phyloP scores from a whole-genome alignment of 2,888 invertebrate species.

The Muschampia plurimacula region DNA sequence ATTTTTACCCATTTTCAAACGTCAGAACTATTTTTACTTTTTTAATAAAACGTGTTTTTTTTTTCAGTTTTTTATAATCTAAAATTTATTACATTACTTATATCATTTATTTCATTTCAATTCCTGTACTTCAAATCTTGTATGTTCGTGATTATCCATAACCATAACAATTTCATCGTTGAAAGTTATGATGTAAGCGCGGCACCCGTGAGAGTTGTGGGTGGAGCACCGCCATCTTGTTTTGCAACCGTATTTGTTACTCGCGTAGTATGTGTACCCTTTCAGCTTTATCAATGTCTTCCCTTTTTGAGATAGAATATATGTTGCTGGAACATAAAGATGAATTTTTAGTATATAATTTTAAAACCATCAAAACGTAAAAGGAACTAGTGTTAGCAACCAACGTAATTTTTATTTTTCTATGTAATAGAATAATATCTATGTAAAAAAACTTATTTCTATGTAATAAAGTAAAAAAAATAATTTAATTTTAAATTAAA shows the following conservation, averaged over 20 bases:
- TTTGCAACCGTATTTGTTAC: conserved; percentile 27
- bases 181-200: conserved; percentile 38
- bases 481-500: too few relatives aligned
- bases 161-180: conserved; percentile 40
- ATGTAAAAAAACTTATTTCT: too few relatives aligned
- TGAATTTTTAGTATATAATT: background rate
- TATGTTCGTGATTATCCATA: conserved; percentile 31
- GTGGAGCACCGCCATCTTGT: conserved; percentile 64
- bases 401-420: too few relatives aligned
- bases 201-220: conserved; percentile 47
- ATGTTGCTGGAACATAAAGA: conserved; percentile 12
- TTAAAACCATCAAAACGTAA: background rate
- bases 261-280: conserved; percentile 46
- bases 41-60: too few relatives aligned
- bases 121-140: background rate
- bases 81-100: too few relatives aligned
- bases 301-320: conserved; percentile 40
- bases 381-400: too few relatives aligned
- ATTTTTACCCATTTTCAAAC: too few relatives aligned
- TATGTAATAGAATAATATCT: too few relatives aligned
- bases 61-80: too few relatives aligned
- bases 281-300: conserved; percentile 42
- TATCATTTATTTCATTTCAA: background rate
- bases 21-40: too few relatives aligned
- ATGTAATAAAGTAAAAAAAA: too few relatives aligned